Conservation (phyloP, 2,797 vertebrate species). For the Helarctos malayanus region DNA sequence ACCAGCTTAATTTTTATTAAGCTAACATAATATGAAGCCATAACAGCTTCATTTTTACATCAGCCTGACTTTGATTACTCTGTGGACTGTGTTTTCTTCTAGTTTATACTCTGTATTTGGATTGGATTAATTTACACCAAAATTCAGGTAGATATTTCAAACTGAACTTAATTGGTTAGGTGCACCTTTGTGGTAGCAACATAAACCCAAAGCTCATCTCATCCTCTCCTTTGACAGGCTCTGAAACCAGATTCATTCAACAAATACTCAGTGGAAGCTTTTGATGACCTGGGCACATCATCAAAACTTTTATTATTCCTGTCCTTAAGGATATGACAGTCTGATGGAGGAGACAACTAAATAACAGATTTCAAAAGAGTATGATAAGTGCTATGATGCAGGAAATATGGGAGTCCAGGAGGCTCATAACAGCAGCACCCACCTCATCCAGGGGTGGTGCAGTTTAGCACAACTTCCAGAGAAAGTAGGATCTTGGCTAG, state of each 20-base stretch:
- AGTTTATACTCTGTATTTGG: not conserved
- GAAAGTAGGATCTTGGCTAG: not conserved
- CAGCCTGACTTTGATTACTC: not conserved
- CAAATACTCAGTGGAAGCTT: constrained; percentile 13
- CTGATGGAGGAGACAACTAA: not conserved
- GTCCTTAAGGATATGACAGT: not conserved
- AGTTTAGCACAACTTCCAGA: not conserved
- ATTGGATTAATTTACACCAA: not conserved
- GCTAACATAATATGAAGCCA: not conserved
- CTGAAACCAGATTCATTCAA: not conserved
- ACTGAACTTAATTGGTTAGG: not conserved
- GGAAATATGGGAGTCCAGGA: not conserved
- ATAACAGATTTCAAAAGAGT: not conserved
- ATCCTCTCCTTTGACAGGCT: not conserved
- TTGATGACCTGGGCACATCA: not conserved
- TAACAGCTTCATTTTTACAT: not conserved
- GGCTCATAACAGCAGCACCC: not conserved
- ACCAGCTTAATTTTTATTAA: constrained; percentile 1
- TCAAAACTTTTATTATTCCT: not conserved
- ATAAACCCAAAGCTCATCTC: not conserved
- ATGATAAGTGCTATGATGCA: not conserved
- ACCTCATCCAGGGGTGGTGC: not conserved
- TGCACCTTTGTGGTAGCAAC: not conserved
- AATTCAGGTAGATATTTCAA: not conserved
- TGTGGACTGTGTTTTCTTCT: not conserved